A percentile compares a stretch with the other conserved stretches of the same genome.
phyloP scores from a whole-genome alignment of 2,888 invertebrate genomes.

The Digitonthophagus gazella region DNA sequence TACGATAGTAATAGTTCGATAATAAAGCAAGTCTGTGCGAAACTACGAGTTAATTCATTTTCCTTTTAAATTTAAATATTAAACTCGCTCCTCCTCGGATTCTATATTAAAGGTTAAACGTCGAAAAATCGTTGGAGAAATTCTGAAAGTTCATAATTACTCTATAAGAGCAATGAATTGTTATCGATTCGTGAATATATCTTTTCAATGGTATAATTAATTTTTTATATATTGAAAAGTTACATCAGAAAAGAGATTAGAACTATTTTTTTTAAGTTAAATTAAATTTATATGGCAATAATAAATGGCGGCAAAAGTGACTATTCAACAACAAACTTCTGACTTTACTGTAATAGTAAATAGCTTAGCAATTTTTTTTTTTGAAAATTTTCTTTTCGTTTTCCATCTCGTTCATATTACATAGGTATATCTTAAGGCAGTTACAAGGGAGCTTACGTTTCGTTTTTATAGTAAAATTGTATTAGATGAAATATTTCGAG shows the following conservation, averaged over 20 bases:
- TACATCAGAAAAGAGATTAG: not conserved
- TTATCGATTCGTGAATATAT: not conserved
- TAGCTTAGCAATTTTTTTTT: not conserved
- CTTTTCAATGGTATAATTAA: not conserved
- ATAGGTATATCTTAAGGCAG: not conserved
- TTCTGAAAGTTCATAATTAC: not conserved
- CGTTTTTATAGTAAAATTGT: no score
- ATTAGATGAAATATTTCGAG: not conserved
- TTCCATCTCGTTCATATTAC: not conserved
- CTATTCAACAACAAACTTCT: no score
- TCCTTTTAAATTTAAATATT: not conserved
- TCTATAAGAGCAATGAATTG: not conserved
- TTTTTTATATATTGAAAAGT: not conserved
- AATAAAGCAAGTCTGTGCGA: not conserved
- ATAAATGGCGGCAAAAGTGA: not conserved
- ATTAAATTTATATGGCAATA: not conserved
- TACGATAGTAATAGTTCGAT: not conserved
- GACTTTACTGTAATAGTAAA: not conserved
- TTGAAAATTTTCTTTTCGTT: not conserved
- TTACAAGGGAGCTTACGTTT: not conserved
- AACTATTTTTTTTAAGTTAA: not conserved
- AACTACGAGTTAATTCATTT: not conserved
- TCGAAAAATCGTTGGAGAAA: not conserved
- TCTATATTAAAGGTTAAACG: not conserved
- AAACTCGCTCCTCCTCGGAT: not conserved